Evolutionary conservation across 2,113 vertebrate species (phyloP).

Genomic region (Phalacrocorax carbo): DNA sequence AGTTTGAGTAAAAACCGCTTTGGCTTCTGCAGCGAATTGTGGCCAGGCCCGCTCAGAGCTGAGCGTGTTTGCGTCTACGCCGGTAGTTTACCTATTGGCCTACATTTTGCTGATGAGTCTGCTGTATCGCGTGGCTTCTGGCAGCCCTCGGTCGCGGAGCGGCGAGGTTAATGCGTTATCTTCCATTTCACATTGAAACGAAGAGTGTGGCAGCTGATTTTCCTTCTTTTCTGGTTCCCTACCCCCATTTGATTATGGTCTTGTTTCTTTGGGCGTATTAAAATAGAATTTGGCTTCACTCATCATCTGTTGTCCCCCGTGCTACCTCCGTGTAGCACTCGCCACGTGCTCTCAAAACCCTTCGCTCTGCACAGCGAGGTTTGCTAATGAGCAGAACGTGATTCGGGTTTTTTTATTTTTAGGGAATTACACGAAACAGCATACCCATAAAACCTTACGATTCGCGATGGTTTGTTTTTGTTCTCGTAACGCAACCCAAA

Average conservation of each 20-base stretch:
- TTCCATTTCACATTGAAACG: not conserved
- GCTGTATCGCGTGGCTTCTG: not conserved
- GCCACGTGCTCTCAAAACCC: not conserved
- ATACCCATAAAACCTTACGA: conserved; percentile 75
- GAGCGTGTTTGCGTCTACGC: fast-evolving
- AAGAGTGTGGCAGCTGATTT: not conserved
- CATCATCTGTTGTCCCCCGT: not conserved
- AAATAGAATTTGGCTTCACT: not conserved
- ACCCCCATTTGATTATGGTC: not conserved
- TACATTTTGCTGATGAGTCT: not conserved
- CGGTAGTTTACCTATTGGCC: not conserved
- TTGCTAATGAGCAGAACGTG: conserved; percentile 47
- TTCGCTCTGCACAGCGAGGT: not conserved
- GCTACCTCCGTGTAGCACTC: not conserved
- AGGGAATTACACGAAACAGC: conserved; percentile 54
- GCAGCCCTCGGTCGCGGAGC: not conserved
- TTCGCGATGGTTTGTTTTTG: conserved; percentile 81
- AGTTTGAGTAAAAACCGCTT: not conserved
- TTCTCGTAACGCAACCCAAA: conserved; percentile 79
- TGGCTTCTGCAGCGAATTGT: not conserved
- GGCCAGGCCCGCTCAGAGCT: not conserved
- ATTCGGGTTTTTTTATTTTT: not conserved
- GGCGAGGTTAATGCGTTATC: not conserved
- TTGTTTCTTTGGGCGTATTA: not conserved
- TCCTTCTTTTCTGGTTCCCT: not conserved